A percentile compares a stretch with the other conserved stretches of the same genome.
phyloP scores from a whole-genome alignment of 2,888 invertebrate genomes.

The Habroteleia sp. region DNA sequence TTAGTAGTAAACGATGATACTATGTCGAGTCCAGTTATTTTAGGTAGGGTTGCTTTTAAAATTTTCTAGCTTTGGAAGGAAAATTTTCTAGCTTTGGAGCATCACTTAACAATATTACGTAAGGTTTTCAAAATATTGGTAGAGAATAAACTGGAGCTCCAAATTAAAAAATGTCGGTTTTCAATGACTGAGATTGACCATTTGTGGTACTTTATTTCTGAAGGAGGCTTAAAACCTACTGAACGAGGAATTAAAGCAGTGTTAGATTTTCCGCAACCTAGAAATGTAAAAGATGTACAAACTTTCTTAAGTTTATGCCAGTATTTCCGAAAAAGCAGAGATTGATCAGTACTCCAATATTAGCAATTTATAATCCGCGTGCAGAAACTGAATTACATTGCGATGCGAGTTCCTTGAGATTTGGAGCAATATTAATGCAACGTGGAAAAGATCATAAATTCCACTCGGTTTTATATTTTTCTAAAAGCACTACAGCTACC shows the following conservation, averaged over 20 bases:
- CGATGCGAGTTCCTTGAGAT: slow-evolving; percentile 72
- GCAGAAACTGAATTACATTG: slow-evolving; percentile 73
- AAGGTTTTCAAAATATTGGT: neutral
- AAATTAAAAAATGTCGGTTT: neutral
- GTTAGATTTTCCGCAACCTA: neutral
- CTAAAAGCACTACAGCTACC: neutral
- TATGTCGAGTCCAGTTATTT: slow-evolving; percentile 4
- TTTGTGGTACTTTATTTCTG: neutral
- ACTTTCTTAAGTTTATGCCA: neutral
- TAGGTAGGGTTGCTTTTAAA: slow-evolving; percentile 18
- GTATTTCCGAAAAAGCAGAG: slow-evolving; percentile 38
- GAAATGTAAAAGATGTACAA: neutral
- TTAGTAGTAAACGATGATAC: slow-evolving; percentile 11
- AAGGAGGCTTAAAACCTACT: neutral
- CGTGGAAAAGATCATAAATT: neutral
- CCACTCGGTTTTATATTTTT: slow-evolving; percentile 12
- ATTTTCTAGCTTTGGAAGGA: too few relatives aligned
- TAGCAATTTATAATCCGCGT: slow-evolving; percentile 66
- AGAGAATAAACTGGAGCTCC: neutral
- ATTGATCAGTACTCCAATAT: neutral
- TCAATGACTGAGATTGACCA: neutral
- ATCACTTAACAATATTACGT: too few relatives aligned
- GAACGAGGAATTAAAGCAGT: neutral
- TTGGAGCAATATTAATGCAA: slow-evolving; percentile 57
- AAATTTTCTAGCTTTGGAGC: too few relatives aligned